Conservation (phyloP, 2,797 vertebrate genomes). For the Gephyroberyx darwinii region DNA sequence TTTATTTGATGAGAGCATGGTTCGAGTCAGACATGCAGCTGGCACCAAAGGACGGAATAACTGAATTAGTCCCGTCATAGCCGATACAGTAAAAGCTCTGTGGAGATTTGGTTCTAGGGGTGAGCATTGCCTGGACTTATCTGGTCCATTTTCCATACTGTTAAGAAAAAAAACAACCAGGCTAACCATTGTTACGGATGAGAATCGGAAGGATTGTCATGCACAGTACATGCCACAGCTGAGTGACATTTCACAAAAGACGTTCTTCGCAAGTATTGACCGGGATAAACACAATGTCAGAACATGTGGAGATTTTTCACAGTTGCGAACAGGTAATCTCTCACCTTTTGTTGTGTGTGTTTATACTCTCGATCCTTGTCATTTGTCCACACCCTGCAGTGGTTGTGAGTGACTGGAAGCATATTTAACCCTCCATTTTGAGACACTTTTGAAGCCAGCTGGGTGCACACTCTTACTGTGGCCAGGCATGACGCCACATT, state of each 20-base stretch:
- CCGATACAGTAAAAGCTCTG: constrained; percentile 50
- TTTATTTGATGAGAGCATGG: constrained; percentile 75
- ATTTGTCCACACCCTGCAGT: constrained; percentile 7
- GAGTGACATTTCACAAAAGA: constrained; percentile 1
- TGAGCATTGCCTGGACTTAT: neutral
- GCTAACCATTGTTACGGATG: neutral
- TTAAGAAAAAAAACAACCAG: neutral
- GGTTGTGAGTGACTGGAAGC: constrained; percentile 23
- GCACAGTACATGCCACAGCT: neutral
- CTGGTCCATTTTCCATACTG: constrained; percentile 16
- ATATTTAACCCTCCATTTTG: constrained; percentile 45
- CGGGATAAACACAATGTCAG: constrained; percentile 1
- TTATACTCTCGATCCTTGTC: constrained; percentile 33
- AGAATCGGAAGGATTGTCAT: constrained; percentile 9
- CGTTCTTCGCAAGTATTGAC: neutral
- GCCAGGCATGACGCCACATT: constrained; percentile 26
- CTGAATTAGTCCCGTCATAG: constrained; percentile 65
- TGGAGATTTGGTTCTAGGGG: constrained; percentile 39
- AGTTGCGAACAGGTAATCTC: constrained; percentile 15
- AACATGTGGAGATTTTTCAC: neutral
- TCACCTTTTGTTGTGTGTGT: constrained; percentile 6
- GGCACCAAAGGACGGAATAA: constrained; percentile 62
- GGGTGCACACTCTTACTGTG: constrained; percentile 26
- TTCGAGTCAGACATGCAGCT: constrained; percentile 66
- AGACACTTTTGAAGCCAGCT: constrained; percentile 20